Evolutionary conservation across 2,113 vertebrate genomes (phyloP).

Genomic region (Pollimyrus isidori): DNA sequence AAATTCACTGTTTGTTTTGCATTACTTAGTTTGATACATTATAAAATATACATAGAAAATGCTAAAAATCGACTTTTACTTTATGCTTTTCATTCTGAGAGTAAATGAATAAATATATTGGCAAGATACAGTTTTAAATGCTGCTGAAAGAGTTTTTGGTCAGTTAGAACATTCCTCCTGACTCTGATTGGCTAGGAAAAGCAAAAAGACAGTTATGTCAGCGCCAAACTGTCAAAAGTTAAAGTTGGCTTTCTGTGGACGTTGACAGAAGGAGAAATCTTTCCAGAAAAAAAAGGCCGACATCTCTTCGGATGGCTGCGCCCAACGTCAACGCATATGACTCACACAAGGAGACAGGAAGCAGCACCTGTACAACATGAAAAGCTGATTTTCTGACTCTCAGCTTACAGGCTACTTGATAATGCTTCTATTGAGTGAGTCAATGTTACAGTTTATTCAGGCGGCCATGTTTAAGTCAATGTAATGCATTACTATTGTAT

Average conservation of each 20-base stretch:
- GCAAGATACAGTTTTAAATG: not conserved
- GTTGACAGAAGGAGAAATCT: not conserved
- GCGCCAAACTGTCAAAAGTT: not conserved
- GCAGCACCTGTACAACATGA: not conserved
- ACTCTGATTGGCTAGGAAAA: not conserved
- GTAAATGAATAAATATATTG: not conserved
- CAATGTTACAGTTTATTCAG: slow-evolving; percentile 1
- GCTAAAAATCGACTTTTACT: not conserved
- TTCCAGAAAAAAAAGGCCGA: not conserved
- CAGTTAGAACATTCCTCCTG: not conserved
- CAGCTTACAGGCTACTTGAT: not conserved
- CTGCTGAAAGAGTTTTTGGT: not conserved
- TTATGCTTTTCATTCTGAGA: not conserved
- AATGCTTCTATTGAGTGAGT: not conserved
- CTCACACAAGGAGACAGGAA: not conserved
- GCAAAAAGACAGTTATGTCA: not conserved
- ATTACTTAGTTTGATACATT: not conserved
- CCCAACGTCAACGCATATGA: not conserved
- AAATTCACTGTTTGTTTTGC: not conserved
- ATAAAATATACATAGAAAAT: not conserved
- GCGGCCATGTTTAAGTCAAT: not conserved
- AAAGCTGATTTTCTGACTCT: not conserved
- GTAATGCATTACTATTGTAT: not conserved
- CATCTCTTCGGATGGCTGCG: not conserved
- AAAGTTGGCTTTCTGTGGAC: not conserved